These are phyloP conservation scores for Temnothorax nylanderi DNA, from an alignment of 1,140 invertebrate species.

Conservation along the genomic window DNA sequence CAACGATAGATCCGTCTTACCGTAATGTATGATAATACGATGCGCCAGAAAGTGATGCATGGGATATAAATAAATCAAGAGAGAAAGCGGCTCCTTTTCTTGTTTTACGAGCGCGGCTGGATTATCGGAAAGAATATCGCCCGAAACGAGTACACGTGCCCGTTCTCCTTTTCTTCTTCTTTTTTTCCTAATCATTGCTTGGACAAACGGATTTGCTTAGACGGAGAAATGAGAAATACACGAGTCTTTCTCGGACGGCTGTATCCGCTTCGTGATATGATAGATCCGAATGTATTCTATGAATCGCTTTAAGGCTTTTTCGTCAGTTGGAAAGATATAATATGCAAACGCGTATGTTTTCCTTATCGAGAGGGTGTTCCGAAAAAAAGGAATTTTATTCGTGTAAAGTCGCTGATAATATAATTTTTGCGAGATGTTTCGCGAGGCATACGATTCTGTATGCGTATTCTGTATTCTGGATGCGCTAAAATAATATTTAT, in stretches of 20 bases:
- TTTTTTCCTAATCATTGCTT: background rate
- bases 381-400: background rate
- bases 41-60: constrained; percentile 46
- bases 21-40: constrained; percentile 57
- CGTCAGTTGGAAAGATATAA: background rate
- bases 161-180: background rate
- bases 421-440: background rate
- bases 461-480: background rate
- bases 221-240: constrained; percentile 3
- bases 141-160: background rate
- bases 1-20: constrained; percentile 9
- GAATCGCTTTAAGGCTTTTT: background rate
- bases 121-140: constrained; percentile 13
- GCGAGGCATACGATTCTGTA: background rate
- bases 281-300: background rate
- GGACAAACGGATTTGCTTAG: background rate
- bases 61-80: constrained; percentile 58
- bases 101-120: background rate
- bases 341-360: background rate
- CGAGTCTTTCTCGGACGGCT: background rate
- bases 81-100: constrained; percentile 49
- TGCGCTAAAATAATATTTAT: background rate
- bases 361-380: background rate
- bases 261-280: background rate
- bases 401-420: background rate